Percentiles rank a stretch among this genome's conserved stretches.
Evolutionary conservation across 1,140 invertebrate genomes (phyloP).

Genomic region (Tachypleus tridentatus): DNA sequence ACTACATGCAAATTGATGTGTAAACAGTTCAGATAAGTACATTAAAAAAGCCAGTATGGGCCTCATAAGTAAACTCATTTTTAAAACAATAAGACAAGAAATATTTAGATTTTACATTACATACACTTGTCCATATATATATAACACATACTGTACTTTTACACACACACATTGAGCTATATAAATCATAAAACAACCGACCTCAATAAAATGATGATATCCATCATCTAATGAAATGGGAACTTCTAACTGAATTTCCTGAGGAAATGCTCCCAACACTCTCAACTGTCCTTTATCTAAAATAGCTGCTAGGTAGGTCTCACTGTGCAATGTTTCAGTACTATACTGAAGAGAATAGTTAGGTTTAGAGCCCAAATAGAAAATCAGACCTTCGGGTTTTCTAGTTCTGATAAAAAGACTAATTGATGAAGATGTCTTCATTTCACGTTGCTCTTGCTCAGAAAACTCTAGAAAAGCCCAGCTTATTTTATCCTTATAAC

Average conservation of each 20-base stretch:
- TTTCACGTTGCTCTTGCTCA: neutral
- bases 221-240: conserved; percentile 54
- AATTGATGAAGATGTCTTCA: neutral
- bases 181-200: conserved; percentile 28
- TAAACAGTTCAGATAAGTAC: no score
- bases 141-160: no score
- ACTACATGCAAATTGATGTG: no score
- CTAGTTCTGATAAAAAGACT: conserved; percentile 62
- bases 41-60: no score
- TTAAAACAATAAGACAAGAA: no score
- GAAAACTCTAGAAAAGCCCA: conserved; percentile 5
- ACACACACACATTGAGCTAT: conserved; percentile 10
- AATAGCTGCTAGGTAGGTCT: conserved; percentile 54
- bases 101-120: no score
- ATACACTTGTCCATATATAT: no score
- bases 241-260: no score
- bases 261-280: conserved; percentile 31
- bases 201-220: conserved; percentile 68
- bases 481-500: conserved; percentile 60
- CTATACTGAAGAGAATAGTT: no score
- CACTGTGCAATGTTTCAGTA: neutral
- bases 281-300: conserved; percentile 60
- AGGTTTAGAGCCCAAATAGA: conserved; percentile 60
- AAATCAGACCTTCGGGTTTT: conserved; percentile 66
- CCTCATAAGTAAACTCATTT: no score